Conservation (phyloP, 2,888 invertebrate species). For the Epistrophe eligans region DNA sequence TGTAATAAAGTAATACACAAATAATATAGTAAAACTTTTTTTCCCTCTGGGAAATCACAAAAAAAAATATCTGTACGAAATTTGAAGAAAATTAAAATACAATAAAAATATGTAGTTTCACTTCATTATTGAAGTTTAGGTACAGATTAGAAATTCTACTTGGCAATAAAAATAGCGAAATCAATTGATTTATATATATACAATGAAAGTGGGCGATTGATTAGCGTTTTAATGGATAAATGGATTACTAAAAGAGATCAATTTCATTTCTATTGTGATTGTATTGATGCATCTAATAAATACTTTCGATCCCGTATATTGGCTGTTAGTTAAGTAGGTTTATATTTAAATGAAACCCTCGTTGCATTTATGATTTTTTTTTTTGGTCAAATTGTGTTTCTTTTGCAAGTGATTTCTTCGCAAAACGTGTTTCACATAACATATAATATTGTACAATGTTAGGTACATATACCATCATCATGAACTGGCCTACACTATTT, state of each 20-base stretch:
- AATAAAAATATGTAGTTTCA: neutral
- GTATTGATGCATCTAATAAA: conserved; percentile 32
- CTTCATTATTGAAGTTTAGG: neutral
- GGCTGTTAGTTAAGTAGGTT: neutral
- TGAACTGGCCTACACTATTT: conserved; percentile 25
- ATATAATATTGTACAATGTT: conserved; percentile 30
- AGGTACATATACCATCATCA: neutral
- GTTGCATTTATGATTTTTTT: conserved; percentile 55
- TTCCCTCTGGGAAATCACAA: too few species aligned
- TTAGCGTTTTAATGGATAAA: conserved; percentile 13
- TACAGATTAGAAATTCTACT: conserved; percentile 5
- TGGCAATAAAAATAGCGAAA: conserved; percentile 32
- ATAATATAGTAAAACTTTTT: too few species aligned
- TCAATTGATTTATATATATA: neutral
- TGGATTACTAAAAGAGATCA: conserved; percentile 33
- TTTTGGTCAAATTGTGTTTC: conserved; percentile 19
- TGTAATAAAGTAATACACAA: too few species aligned
- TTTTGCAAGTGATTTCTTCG: conserved; percentile 56
- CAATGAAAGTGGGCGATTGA: conserved; percentile 1
- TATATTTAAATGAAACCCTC: conserved; percentile 30
- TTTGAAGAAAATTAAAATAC: too few species aligned
- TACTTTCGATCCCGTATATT: conserved; percentile 34
- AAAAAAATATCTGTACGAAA: too few species aligned
- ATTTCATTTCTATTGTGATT: conserved; percentile 49
- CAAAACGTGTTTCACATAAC: conserved; percentile 66